phyloP scores from a whole-genome alignment of 2,888 invertebrate species.

The Sminthurinus aureus region DNA sequence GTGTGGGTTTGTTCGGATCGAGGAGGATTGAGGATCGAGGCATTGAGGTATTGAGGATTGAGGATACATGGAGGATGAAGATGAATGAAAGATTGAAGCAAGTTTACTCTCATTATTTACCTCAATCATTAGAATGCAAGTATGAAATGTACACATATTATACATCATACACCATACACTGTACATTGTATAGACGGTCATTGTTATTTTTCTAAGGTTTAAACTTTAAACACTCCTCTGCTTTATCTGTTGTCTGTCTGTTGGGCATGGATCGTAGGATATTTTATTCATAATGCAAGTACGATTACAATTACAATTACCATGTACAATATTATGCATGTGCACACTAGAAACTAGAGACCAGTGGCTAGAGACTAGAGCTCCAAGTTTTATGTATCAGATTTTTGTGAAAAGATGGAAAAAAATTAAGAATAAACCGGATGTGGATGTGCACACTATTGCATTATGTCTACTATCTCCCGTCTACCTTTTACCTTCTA shows the following conservation, averaged over 20 bases:
- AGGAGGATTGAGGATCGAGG: too few species aligned
- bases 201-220: not conserved
- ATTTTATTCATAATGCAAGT: not conserved
- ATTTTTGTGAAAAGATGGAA: conserved; percentile 2
- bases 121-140: not conserved
- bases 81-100: not conserved
- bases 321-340: too few species aligned
- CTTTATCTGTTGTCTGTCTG: not conserved
- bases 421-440: conserved; percentile 31
- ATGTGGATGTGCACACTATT: conserved; percentile 30
- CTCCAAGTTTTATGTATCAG: not conserved
- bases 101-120: not conserved
- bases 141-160: too few species aligned
- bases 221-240: not conserved
- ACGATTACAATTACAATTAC: conserved; percentile 3
- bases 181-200: too few species aligned
- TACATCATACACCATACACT: too few species aligned
- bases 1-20: too few species aligned
- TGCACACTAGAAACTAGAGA: not conserved
- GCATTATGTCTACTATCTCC: not conserved
- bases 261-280: not conserved
- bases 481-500: not conserved
- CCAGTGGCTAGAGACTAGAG: not conserved
- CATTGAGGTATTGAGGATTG: not conserved
- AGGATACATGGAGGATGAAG: not conserved